Percentiles rank a stretch among this genome's conserved stretches.
phyloP scores from a whole-genome alignment of 2,797 vertebrate species.

The Poeciliopsis gracilis region DNA sequence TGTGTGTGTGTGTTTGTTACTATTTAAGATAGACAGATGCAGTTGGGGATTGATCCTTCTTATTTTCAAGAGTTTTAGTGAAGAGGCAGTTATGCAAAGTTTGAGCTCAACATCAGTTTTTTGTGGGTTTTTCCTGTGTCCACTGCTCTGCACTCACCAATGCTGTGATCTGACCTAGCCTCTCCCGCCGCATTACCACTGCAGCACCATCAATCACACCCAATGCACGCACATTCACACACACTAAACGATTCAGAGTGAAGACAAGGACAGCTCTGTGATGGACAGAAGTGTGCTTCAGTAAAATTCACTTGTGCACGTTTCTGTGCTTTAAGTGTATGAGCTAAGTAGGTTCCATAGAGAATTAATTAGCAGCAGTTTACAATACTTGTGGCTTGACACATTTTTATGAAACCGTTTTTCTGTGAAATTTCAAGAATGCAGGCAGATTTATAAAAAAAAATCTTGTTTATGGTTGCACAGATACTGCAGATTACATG shows the following conservation, averaged over 20 bases:
- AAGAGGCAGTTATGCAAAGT: conserved; percentile 4
- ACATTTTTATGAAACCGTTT: conserved; percentile 30
- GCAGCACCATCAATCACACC: conserved; percentile 73
- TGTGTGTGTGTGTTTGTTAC: conserved; percentile 1
- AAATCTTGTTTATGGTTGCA: not conserved
- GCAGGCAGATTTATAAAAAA: not conserved
- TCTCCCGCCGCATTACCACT: conserved; percentile 68
- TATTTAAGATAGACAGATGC: conserved; percentile 37
- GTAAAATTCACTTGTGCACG: conserved; percentile 9
- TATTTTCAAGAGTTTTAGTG: conserved; percentile 29
- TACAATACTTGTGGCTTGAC: conserved; percentile 52
- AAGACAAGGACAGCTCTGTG: conserved; percentile 61
- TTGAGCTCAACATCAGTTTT: conserved; percentile 6
- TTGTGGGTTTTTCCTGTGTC: conserved; percentile 23
- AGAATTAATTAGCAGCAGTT: conserved; percentile 63
- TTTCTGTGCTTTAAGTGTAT: conserved; percentile 14
- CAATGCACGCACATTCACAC: conserved; percentile 26
- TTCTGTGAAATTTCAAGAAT: conserved; percentile 1
- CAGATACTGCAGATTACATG: not conserved
- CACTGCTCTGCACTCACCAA: conserved; percentile 61
- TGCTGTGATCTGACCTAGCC: conserved; percentile 60
- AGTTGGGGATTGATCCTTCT: conserved; percentile 12
- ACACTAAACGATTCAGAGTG: conserved; percentile 42
- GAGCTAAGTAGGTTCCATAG: conserved; percentile 26
- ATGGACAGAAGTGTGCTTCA: conserved; percentile 44